These are phyloP conservation scores for Spinus pinus DNA, from an alignment of 2,797 vertebrate species.

Conservation along the genomic window DNA sequence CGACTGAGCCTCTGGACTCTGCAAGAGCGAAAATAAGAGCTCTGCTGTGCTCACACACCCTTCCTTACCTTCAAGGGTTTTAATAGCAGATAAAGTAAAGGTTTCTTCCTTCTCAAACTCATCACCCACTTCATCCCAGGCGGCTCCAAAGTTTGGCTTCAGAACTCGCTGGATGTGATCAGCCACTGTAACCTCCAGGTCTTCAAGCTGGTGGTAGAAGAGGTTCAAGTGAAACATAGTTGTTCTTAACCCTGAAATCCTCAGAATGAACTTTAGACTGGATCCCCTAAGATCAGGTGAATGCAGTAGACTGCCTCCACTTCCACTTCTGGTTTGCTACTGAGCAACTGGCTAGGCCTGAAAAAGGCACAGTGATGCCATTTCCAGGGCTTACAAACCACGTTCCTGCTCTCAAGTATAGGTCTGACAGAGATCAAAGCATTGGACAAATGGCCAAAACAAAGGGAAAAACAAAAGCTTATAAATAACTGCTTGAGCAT, in stretches of 20 bases:
- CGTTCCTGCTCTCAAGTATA: accelerated
- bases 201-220: slow-evolving; percentile 74
- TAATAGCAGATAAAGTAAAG: slow-evolving; percentile 80
- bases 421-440: neutral
- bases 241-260: neutral
- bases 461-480: neutral
- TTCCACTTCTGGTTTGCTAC: neutral
- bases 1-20: neutral
- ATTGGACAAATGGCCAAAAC: neutral
- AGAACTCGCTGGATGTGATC: slow-evolving; percentile 83
- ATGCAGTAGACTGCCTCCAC: neutral
- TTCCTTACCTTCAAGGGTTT: slow-evolving; percentile 80
- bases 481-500: neutral
- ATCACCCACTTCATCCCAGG: slow-evolving; percentile 82
- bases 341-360: neutral
- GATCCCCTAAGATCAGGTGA: neutral
- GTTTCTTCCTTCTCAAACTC: slow-evolving; percentile 84
- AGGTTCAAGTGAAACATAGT: neutral
- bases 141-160: slow-evolving; percentile 81
- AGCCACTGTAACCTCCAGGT: slow-evolving; percentile 79
- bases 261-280: neutral
- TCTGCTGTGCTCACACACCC: neutral
- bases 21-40: neutral
- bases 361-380: neutral
- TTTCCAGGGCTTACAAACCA: neutral